These are phyloP conservation scores for Prenolepis imparis DNA, from an alignment of 2,888 invertebrate species.

Conservation along the genomic window DNA sequence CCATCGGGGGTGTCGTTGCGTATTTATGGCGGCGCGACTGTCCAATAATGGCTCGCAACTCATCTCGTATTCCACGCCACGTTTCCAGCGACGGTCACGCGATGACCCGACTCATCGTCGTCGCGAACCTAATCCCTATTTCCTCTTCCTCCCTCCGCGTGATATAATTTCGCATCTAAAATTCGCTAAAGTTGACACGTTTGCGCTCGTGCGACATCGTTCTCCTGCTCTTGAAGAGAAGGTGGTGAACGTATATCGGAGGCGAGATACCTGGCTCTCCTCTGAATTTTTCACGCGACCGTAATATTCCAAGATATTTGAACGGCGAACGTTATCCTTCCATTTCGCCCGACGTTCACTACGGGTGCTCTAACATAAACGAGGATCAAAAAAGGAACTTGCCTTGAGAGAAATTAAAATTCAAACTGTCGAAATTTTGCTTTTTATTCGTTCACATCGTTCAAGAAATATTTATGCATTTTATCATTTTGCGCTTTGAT, in stretches of 20 bases:
- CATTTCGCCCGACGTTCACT: neutral
- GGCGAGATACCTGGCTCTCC: too few relatives aligned
- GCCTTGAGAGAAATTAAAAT: conserved; percentile 5
- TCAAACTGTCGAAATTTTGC: neutral
- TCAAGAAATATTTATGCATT: too few relatives aligned
- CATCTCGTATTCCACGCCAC: conserved; percentile 59
- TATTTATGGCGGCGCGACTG: conserved; percentile 52
- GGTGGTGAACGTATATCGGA: neutral
- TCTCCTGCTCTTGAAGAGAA: neutral
- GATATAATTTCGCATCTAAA: conserved; percentile 33
- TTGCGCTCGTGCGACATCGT: neutral
- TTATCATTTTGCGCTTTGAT: too few relatives aligned
- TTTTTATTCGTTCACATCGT: too few relatives aligned
- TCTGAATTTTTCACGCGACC: neutral
- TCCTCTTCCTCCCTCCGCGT: neutral
- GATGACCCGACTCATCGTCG: conserved; percentile 18
- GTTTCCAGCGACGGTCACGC: conserved; percentile 48
- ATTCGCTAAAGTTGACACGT: neutral
- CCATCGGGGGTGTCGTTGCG: conserved; percentile 35
- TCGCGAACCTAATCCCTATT: conserved; percentile 4
- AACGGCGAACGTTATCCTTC: conserved; percentile 45
- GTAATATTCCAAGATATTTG: conserved; percentile 41
- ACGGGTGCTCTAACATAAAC: neutral
- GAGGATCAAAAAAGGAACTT: neutral
- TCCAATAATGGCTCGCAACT: conserved; percentile 41